Conservation (phyloP, 64 coral and sea anemone genomes). For the Pocillopora verrucosa region DNA sequence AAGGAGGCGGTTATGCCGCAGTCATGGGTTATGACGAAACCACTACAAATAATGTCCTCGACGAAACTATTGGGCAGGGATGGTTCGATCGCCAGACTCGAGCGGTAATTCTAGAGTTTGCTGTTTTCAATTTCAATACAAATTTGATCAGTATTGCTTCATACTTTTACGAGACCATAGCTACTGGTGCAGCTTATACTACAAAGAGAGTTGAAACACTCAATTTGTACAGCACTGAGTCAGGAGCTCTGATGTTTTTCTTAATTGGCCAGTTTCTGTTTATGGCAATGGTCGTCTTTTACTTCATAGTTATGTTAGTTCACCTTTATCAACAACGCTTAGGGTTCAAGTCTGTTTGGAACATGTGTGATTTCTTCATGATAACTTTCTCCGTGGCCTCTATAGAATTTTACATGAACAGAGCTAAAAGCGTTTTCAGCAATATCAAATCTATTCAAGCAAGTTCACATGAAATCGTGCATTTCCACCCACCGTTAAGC, state of each 20-base stretch:
- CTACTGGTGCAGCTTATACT: constrained; percentile 21
- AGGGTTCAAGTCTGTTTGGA: constrained; percentile 51
- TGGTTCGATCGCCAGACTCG: constrained; percentile 62
- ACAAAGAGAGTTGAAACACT: constrained; percentile 51
- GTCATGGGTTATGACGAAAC: constrained; percentile 48
- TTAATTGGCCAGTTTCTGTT: no score
- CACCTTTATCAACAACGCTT: no score
- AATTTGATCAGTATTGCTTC: constrained; percentile 47
- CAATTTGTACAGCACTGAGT: constrained; percentile 50
- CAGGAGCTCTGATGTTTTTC: no score
- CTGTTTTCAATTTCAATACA: constrained; percentile 56
- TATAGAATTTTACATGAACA: constrained; percentile 51
- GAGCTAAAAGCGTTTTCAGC: constrained; percentile 28
- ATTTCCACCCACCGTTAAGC: constrained; percentile 33
- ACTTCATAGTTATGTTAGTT: no score
- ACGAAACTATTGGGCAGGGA: not conserved
- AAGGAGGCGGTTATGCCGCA: constrained; percentile 63
- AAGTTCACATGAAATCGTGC: constrained; percentile 51
- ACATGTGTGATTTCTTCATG: constrained; percentile 37
- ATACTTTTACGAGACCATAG: constrained; percentile 51
- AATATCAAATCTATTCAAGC: constrained; percentile 18
- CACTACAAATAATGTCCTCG: constrained; percentile 15
- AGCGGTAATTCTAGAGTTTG: constrained; percentile 59
- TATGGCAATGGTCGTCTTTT: no score
- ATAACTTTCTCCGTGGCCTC: constrained; percentile 15